Percentiles rank a stretch among this genome's conserved stretches.
phyloP scores from a whole-genome alignment of 2,113 vertebrate genomes.

The Crotalus tigris region DNA sequence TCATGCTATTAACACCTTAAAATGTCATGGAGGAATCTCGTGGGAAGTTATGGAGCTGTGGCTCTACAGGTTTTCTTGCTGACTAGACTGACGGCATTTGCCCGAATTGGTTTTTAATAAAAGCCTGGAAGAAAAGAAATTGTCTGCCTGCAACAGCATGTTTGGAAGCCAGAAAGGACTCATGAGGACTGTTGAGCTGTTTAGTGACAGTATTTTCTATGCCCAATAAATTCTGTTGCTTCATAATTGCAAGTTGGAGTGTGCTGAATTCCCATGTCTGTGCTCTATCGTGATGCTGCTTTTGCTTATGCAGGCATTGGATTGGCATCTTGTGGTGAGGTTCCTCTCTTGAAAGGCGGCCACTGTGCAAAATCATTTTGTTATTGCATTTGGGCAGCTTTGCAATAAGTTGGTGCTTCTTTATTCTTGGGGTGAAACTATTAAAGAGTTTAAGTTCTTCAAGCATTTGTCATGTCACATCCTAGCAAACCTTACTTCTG shows the following conservation, averaged over 20 bases:
- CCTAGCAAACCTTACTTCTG: neutral
- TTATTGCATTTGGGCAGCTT: neutral
- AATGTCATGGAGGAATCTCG: conserved; percentile 49
- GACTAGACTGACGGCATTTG: conserved; percentile 41
- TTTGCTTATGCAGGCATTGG: conserved; percentile 21
- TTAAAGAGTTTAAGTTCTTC: neutral
- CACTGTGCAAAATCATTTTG: neutral
- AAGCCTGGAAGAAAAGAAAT: conserved; percentile 60
- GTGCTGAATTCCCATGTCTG: conserved; percentile 4
- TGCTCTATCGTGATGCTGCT: conserved; percentile 38
- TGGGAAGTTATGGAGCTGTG: conserved; percentile 14
- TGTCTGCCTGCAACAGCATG: conserved; percentile 12
- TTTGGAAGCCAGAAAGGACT: conserved; percentile 42
- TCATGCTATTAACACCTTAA: conserved; percentile 45
- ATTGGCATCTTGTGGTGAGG: conserved; percentile 5
- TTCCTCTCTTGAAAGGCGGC: conserved; percentile 12
- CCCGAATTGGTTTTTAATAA: conserved; percentile 56
- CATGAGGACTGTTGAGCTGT: conserved; percentile 52
- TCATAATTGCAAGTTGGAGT: conserved; percentile 37
- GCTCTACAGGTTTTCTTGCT: conserved; percentile 49
- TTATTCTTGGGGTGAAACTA: neutral
- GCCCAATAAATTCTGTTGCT: conserved; percentile 43
- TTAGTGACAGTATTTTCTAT: conserved; percentile 54
- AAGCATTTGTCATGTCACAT: neutral
- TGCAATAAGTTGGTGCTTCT: neutral